phyloP scores from a whole-genome alignment of 1,140 invertebrate genomes.

The Hestina assimilis region DNA sequence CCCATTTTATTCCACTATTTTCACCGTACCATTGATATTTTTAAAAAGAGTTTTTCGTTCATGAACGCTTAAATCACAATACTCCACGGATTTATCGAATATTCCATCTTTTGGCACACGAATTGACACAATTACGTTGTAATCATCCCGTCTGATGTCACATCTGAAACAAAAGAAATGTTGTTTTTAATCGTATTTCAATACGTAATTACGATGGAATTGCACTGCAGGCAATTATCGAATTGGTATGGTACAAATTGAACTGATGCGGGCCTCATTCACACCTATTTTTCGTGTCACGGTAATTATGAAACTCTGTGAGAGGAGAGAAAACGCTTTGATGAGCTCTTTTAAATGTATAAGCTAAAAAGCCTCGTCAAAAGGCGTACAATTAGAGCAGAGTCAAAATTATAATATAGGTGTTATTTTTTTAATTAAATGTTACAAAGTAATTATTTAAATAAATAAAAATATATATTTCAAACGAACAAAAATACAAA shows the following conservation, averaged over 20 bases:
- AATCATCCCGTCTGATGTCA: constrained; percentile 46
- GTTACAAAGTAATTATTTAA: too few relatives aligned
- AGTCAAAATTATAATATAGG: too few relatives aligned
- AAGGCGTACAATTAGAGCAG: not conserved
- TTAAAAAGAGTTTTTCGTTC: constrained; percentile 24
- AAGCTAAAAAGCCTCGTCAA: not conserved
- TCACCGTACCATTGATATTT: constrained; percentile 66
- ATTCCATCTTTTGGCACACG: constrained; percentile 33
- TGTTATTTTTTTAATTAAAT: too few relatives aligned
- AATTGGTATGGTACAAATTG: constrained; percentile 7
- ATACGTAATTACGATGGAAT: not conserved
- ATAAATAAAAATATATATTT: too few relatives aligned
- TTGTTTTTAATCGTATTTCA: not conserved
- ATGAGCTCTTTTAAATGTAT: not conserved
- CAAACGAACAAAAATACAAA: too few relatives aligned
- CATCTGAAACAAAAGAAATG: constrained; percentile 66
- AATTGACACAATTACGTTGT: constrained; percentile 32
- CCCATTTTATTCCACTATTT: constrained; percentile 60
- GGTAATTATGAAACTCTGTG: constrained; percentile 9
- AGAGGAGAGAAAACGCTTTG: constrained; percentile 4
- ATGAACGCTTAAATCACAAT: constrained; percentile 35
- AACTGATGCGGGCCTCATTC: not conserved
- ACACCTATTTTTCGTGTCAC: constrained; percentile 7
- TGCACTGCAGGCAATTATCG: constrained; percentile 18
- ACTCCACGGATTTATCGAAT: constrained; percentile 24